Conservation (phyloP, 2,113 vertebrate genomes). For the Lasiurus borealis region DNA sequence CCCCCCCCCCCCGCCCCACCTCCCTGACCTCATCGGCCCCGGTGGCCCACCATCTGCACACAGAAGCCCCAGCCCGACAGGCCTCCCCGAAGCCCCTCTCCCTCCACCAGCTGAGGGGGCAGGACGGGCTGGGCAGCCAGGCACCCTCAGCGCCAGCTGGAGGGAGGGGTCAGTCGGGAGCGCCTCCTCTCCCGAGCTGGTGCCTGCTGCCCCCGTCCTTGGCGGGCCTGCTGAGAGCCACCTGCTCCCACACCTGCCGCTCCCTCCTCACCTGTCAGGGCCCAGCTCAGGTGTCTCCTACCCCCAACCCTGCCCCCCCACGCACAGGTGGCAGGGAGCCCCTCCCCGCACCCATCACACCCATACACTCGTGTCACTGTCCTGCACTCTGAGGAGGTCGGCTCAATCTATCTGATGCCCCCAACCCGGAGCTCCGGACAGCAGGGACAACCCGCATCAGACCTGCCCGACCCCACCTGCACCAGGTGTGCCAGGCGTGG, state of each 20-base stretch:
- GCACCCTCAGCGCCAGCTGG: not conserved
- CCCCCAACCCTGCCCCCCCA: not conserved
- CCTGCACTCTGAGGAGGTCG: not conserved
- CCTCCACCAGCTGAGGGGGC: not conserved
- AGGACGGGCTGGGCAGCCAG: not conserved
- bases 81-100: not conserved
- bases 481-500: not conserved
- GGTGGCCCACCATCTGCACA: not conserved
- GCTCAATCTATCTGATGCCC: not conserved
- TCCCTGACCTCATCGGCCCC: too few species aligned
- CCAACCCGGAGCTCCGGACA: not conserved
- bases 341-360: not conserved
- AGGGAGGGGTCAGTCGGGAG: not conserved
- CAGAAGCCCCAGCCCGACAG: not conserved
- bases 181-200: rapidly evolving
- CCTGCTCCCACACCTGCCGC: not conserved
- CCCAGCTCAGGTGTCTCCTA: not conserved
- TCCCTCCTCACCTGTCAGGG: not conserved
- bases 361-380: not conserved
- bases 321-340: not conserved
- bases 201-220: not conserved
- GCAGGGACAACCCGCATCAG: rapidly evolving
- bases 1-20: not conserved
- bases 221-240: not conserved
- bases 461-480: too few species aligned